Evolutionary conservation across 2,797 vertebrate species (phyloP).

Genomic region (Dendrocincla fuliginosa): DNA sequence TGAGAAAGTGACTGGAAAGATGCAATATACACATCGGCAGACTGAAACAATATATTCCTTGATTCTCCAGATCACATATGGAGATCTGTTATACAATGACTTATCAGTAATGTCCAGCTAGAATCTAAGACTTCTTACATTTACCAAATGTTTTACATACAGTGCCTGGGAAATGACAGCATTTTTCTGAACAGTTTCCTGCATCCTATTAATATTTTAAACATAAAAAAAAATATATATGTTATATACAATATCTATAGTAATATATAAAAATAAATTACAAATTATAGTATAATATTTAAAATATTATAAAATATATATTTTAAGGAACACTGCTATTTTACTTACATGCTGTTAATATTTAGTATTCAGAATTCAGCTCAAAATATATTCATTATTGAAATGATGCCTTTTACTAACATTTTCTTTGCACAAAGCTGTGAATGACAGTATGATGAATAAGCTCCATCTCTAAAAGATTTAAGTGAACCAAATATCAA

Average conservation of each 20-base stretch:
- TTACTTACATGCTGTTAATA: neutral
- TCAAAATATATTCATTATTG: neutral
- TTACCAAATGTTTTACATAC: neutral
- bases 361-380: neutral
- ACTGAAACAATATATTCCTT: neutral
- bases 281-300: neutral
- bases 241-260: neutral
- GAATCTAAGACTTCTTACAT: neutral
- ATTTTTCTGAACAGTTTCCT: neutral
- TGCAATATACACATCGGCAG: neutral
- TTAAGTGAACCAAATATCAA: neutral
- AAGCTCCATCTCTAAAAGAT: neutral
- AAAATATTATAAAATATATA: neutral
- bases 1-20: neutral
- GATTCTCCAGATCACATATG: neutral
- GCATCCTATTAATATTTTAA: neutral
- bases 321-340: neutral
- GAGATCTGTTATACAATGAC: neutral
- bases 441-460: neutral
- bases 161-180: neutral
- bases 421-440: neutral
- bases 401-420: neutral
- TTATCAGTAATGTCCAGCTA: neutral
- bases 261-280: neutral
- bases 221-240: neutral